These are phyloP conservation scores for Apamea epomidion DNA, from an alignment of 2,888 invertebrate genomes.

Conservation along the genomic window DNA sequence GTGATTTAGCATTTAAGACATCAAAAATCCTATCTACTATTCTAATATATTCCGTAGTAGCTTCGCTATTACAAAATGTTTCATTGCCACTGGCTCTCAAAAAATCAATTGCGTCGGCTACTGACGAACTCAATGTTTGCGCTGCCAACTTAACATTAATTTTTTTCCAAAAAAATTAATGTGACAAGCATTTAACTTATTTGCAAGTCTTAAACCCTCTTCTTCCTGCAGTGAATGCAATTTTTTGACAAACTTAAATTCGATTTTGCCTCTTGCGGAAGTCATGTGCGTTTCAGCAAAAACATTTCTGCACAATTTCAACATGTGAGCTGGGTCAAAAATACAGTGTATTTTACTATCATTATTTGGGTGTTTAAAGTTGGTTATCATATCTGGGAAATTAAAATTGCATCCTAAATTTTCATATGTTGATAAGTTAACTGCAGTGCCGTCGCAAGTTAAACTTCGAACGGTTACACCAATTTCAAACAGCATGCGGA, in stretches of 20 bases:
- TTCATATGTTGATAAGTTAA: background rate
- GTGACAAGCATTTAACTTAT: too few species aligned
- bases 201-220: too few species aligned
- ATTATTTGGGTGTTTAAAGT: background rate
- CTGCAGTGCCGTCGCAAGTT: conserved; percentile 8
- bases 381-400: background rate
- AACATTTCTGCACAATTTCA: background rate
- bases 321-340: background rate
- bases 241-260: background rate
- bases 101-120: too few species aligned
- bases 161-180: too few species aligned
- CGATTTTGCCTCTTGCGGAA: background rate
- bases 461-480: background rate
- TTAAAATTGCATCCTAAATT: background rate
- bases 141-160: too few species aligned
- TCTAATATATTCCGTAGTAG: too few species aligned
- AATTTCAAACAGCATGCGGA: background rate
- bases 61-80: too few species aligned
- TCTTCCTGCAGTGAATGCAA: too few species aligned
- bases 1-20: too few species aligned
- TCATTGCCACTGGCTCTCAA: too few species aligned
- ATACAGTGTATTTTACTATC: background rate
- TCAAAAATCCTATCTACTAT: too few species aligned
- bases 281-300: background rate
- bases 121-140: too few species aligned